phyloP scores from a whole-genome alignment of 2,888 invertebrate genomes.

The Hemistola chrysoprasaria region DNA sequence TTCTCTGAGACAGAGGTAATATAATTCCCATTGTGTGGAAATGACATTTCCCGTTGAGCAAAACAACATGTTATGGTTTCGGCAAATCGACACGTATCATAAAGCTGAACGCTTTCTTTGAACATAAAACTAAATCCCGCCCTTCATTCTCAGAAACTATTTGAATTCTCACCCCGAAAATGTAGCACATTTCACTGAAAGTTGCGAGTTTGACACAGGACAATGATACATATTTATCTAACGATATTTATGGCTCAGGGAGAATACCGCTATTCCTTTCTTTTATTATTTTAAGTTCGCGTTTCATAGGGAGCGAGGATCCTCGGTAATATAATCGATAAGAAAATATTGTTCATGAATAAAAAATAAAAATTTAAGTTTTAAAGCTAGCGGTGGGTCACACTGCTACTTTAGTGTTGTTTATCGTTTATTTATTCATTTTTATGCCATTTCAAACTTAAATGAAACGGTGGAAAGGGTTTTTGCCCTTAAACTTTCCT shows the following conservation, averaged over 20 bases:
- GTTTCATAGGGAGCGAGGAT: conserved; percentile 52
- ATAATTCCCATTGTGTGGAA: conserved; percentile 19
- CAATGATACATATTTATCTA: conserved; percentile 79
- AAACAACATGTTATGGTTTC: conserved; percentile 45
- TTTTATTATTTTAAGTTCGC: conserved; percentile 75
- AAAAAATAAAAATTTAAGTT: conserved; percentile 21
- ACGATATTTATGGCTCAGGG: conserved; percentile 66
- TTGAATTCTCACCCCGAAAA: conserved; percentile 54
- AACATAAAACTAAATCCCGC: conserved; percentile 37
- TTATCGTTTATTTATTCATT: no score
- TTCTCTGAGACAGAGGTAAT: neutral
- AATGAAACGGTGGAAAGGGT: no score
- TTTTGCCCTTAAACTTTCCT: no score
- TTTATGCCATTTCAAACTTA: no score
- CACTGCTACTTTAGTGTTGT: no score
- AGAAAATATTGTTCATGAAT: conserved; percentile 32
- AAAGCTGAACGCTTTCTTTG: conserved; percentile 44
- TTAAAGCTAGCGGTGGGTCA: conserved; percentile 5
- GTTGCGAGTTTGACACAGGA: conserved; percentile 57
- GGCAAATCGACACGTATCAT: conserved; percentile 47
- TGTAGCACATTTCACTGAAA: conserved; percentile 47
- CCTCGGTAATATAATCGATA: conserved; percentile 52
- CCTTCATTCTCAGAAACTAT: conserved; percentile 52
- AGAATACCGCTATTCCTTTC: neutral
- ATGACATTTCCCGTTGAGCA: conserved; percentile 28